A percentile compares a stretch with the other conserved stretches of the same genome.
Conservation (phyloP, 2,888 invertebrate species). For the Nineta flava region DNA sequence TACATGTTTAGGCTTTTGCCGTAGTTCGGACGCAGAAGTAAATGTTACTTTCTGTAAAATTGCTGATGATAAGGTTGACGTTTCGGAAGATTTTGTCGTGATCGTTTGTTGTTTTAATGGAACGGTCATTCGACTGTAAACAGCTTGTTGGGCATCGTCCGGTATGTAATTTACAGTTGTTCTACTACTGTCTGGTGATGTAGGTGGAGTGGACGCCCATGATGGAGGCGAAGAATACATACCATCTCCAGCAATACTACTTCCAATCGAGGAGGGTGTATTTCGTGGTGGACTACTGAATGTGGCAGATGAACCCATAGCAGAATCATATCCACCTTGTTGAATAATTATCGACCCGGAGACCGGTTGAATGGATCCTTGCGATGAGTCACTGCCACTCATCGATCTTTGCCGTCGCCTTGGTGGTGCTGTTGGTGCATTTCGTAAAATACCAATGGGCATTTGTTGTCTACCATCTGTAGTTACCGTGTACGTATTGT, state of each 20-base stretch:
- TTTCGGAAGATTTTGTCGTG: conserved; percentile 18
- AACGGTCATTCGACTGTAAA: conserved; percentile 10
- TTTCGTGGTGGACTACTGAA: conserved; percentile 35
- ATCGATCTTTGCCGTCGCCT: conserved; percentile 30
- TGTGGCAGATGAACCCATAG: conserved; percentile 45
- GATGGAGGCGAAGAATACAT: conserved; percentile 36
- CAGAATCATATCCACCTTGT: conserved; percentile 36
- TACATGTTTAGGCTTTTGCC: conserved; percentile 22
- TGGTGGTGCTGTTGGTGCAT: conserved; percentile 27
- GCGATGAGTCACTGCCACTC: conserved; percentile 34
- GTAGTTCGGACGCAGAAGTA: conserved; percentile 40
- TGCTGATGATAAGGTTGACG: conserved; percentile 13
- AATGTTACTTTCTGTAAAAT: conserved; percentile 42
- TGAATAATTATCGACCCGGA: conserved; percentile 23
- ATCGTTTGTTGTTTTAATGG: conserved; percentile 14
- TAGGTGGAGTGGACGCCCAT: conserved; percentile 40
- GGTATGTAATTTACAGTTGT: conserved; percentile 37
- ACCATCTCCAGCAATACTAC: conserved; percentile 23
- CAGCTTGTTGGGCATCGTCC: conserved; percentile 22
- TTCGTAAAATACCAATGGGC: conserved; percentile 23
- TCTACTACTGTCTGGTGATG: conserved; percentile 36
- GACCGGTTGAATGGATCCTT: conserved; percentile 22
- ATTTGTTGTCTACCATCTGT: conserved; percentile 22
- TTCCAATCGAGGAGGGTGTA: conserved; percentile 25
- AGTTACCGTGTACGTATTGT: conserved; percentile 24